Evolutionary conservation across 2,113 vertebrate species (phyloP).

Genomic region (Oceanites oceanicus): DNA sequence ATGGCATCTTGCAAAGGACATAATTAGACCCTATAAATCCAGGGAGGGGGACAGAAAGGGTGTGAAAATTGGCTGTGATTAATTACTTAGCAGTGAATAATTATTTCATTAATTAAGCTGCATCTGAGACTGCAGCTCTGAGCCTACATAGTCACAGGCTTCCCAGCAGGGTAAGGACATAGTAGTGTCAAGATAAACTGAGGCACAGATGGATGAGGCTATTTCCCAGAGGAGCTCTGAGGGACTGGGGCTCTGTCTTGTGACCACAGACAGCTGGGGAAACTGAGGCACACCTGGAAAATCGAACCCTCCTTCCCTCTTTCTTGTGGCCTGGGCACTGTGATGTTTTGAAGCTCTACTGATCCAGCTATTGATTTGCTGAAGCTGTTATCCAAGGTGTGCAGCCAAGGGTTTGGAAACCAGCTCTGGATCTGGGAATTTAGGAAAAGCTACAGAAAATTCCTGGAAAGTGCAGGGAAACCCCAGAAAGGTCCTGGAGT

Average conservation of each 20-base stretch:
- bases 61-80: not conserved
- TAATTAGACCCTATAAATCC: not conserved
- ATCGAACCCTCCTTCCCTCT: not conserved
- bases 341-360: not conserved
- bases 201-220: not conserved
- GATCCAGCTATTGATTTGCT: not conserved
- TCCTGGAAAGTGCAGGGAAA: not conserved
- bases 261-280: not conserved
- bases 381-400: not conserved
- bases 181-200: not conserved
- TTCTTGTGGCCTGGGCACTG: not conserved
- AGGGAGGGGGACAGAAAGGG: not conserved
- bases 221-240: not conserved
- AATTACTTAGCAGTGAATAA: not conserved
- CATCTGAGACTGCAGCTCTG: not conserved
- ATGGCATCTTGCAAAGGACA: not conserved
- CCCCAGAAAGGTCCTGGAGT: not conserved
- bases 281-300: not conserved
- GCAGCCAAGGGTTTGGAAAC: not conserved
- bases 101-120: not conserved
- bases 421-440: not conserved
- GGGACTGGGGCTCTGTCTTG: not conserved
- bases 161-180: accelerated
- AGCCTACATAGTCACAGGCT: not conserved
- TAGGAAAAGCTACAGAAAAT: not conserved